These are phyloP conservation scores for Pristionchus mayeri DNA, from an alignment of 2,888 invertebrate species.

Conservation along the genomic window DNA sequence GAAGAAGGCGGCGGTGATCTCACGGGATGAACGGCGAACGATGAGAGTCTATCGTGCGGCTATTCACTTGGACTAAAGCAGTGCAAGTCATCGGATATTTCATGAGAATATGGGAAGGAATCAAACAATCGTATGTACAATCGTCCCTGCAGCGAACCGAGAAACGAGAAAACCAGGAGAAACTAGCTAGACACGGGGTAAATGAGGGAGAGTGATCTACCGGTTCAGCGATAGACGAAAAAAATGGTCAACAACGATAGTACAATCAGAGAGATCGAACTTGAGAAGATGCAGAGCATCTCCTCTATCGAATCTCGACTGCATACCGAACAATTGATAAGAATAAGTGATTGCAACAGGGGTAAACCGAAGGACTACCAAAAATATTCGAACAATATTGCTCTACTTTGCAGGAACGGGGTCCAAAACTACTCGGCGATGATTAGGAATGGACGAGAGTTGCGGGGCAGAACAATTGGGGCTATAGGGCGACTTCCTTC, in stretches of 20 bases:
- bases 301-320: not conserved
- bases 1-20: not conserved
- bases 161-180: not conserved
- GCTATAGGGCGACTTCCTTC: not conserved
- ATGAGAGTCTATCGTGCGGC: conserved; percentile 16
- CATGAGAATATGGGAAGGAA: conserved; percentile 20
- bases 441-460: not conserved
- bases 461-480: conserved; percentile 25
- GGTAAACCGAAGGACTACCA: not conserved
- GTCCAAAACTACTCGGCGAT: not conserved
- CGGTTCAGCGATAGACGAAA: conserved; percentile 34
- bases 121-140: conserved; percentile 27
- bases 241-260: conserved; percentile 34
- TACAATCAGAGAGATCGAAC: not conserved
- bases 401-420: not conserved
- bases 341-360: conserved; percentile 45
- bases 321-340: conserved; percentile 37
- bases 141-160: not conserved
- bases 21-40: not conserved
- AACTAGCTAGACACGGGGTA: conserved; percentile 34
- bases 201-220: conserved; percentile 30
- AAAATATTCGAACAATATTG: conserved; percentile 15
- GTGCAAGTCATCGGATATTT: conserved; percentile 16
- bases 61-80: conserved; percentile 33
- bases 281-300: not conserved